A percentile compares a stretch with the other conserved stretches of the same genome.
phyloP scores from a whole-genome alignment of 2,888 invertebrate species.

The Gandaritis pyraliata region DNA sequence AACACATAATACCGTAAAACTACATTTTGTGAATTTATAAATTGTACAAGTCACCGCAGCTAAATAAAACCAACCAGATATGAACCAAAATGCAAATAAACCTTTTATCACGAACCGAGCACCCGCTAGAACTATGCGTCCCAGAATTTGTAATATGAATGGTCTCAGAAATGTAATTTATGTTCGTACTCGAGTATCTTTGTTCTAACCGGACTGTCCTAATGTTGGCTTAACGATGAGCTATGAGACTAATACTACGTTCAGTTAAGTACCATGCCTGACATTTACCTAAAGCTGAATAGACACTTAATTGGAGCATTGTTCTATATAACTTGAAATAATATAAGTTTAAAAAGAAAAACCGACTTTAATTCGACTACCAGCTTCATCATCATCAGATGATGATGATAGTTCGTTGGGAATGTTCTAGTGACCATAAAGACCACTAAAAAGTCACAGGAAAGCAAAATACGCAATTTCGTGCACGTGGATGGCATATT shows the following conservation, averaged over 20 bases:
- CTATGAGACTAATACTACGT: slow-evolving; percentile 18
- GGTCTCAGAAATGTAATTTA: slow-evolving; percentile 27
- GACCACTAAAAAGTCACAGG: too few species aligned
- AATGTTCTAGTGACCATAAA: too few species aligned
- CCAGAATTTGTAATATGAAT: slow-evolving; percentile 27
- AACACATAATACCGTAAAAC: too few species aligned
- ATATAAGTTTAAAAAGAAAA: too few species aligned
- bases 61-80: slow-evolving; percentile 1
- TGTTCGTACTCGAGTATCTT: slow-evolving; percentile 21
- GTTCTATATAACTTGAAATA: neutral
- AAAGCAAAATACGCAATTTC: too few species aligned
- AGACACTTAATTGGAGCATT: neutral
- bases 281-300: neutral
- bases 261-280: neutral
- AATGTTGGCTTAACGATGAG: slow-evolving; percentile 29
- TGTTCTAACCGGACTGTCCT: slow-evolving; percentile 21
- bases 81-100: slow-evolving; percentile 16
- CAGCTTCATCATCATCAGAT: too few species aligned
- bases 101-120: slow-evolving; percentile 14
- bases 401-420: too few species aligned
- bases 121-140: slow-evolving; percentile 17
- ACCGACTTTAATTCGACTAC: too few species aligned
- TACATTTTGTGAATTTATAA: too few species aligned
- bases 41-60: neutral
- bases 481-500: too few species aligned